Base-by-base conservation (phyloP, 2,113 vertebrate genomes). In the Callionymus lyra region DNA sequence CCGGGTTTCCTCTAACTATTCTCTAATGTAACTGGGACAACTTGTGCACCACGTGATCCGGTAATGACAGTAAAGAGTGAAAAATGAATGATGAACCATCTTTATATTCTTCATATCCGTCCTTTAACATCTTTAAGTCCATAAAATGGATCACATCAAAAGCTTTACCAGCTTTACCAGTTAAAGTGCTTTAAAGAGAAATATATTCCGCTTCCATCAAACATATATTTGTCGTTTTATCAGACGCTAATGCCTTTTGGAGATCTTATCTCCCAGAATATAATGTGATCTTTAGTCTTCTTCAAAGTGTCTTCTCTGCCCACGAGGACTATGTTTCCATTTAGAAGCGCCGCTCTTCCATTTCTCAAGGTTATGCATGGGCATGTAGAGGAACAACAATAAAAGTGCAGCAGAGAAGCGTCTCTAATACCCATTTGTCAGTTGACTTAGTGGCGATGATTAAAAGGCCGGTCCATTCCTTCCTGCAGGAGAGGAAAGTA, bases 361-460 rank as follows among this genome's bases (percentile, higher is more conserved):
- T 83, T 83, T 74, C 70, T 79, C 75, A 79, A 81, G 68, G 78
- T 77, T 83, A 79, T 78, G 67, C 78, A 75, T 72, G 69, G 55
- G 43, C 58, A 70, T 77, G 69, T 60, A 70, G 68, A 71, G 53
- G 74, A 75, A 71, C 68, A 78, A 82, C 75, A 80, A 74, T 69
- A 72, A 63, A 69, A 73, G 68, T 62, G 68, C 68, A 53, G 55
- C 58, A 58, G 58, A 56, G 58, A 77, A 75, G 60, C 69, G 45
- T 70, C 46, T 64, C 68, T 75, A 81, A 75, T 79, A 77, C 76
- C 70, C 79, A 77, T 83, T 80, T 83, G 78, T 85, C 80, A 79
- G 56, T 75, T 73, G 65, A 70, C 63, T 70, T 67, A 53, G 65
- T 63, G 43, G 55, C 61, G 53, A 71, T 85, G 81, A 84, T 85